Conservation (phyloP, 2,113 vertebrate genomes). For the Thryonomys swinderianus region DNA sequence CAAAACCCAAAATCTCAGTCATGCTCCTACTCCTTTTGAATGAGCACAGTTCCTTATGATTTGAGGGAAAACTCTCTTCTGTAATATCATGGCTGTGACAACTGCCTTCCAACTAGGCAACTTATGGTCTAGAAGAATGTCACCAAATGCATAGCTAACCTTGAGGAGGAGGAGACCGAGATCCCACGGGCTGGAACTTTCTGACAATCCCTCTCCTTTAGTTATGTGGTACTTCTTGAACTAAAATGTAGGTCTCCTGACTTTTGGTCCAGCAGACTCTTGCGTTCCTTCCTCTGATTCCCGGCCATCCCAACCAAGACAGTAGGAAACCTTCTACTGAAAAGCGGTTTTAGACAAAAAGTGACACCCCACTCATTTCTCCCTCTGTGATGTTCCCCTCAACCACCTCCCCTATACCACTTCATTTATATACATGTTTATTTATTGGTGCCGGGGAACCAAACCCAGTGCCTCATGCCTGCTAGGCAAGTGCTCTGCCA, state of each 20-base stretch:
- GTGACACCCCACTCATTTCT: not conserved
- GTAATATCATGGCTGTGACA: not conserved
- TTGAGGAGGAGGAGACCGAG: not conserved
- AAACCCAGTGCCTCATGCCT: not conserved
- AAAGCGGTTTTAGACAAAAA: not conserved
- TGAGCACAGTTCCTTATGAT: not conserved
- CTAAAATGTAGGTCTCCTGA: not conserved
- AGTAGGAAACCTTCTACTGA: not conserved
- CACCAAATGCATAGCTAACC: not conserved
- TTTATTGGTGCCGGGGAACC: not conserved
- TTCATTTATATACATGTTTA: not conserved
- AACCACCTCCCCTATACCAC: not conserved
- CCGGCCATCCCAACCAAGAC: not conserved
- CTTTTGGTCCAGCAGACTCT: accelerated
- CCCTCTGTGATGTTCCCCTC: not conserved
- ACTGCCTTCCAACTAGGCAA: not conserved
- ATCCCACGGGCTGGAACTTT: not conserved
- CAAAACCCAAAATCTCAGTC: not conserved
- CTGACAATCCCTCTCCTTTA: not conserved
- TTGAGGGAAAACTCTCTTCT: not conserved
- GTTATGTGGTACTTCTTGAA: not conserved
- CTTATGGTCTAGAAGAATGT: slow-evolving; percentile 14
- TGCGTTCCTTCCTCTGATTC: not conserved
- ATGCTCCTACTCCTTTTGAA: not conserved
- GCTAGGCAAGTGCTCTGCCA: not conserved